Conservation (phyloP, 2,797 vertebrate genomes). For the Euthynnus affinis region DNA sequence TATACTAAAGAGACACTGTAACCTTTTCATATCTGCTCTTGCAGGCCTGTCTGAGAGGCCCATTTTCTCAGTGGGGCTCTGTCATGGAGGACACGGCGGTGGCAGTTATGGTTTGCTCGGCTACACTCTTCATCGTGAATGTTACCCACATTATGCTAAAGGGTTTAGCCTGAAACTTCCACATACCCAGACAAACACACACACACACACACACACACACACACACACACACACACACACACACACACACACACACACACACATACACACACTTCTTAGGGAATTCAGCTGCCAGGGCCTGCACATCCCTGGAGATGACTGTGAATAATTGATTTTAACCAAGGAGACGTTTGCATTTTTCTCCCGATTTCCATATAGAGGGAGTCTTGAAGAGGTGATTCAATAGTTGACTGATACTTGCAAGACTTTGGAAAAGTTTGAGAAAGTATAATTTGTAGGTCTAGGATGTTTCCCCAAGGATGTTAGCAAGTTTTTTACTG, state of each 20-base stretch:
- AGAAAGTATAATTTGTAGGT: constrained; percentile 56
- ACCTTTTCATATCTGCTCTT: constrained; percentile 68
- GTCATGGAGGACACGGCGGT: constrained; percentile 39
- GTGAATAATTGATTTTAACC: constrained; percentile 82
- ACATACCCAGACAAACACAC: constrained; percentile 24
- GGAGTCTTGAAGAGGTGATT: constrained; percentile 69
- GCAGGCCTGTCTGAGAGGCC: constrained; percentile 59
- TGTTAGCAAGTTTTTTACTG: constrained; percentile 27
- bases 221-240: constrained; percentile 30
- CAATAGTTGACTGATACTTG: constrained; percentile 70
- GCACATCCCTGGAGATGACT: constrained; percentile 72
- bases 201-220: constrained; percentile 15
- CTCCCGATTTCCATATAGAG: constrained; percentile 71
- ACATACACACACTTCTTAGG: constrained; percentile 45
- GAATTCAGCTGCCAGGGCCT: constrained; percentile 53
- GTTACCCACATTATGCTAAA: constrained; percentile 60
- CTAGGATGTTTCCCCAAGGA: constrained; percentile 24
- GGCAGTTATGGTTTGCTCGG: constrained; percentile 34
- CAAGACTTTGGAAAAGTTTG: constrained; percentile 75
- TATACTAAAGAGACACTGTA: constrained; percentile 31
- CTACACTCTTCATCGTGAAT: constrained; percentile 51
- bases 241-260: constrained; percentile 21
- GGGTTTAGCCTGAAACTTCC: constrained; percentile 57
- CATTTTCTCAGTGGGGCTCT: constrained; percentile 52
- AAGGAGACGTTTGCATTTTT: constrained; percentile 62